These are phyloP conservation scores for Drusus annulatus DNA, from an alignment of 1,140 invertebrate genomes.

Conservation along the genomic window DNA sequence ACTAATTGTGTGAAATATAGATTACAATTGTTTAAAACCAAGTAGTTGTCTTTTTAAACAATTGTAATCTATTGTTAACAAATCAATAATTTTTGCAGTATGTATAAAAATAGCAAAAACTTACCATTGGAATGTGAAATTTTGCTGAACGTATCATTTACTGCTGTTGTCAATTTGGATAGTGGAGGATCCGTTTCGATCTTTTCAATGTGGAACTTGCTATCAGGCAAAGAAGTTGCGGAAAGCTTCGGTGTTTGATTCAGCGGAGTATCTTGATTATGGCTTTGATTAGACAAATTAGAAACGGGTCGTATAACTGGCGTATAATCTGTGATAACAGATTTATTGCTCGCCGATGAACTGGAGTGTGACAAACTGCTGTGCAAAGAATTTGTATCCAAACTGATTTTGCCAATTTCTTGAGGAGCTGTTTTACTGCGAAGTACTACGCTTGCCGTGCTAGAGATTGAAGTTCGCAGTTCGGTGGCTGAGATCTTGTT, in stretches of 20 bases:
- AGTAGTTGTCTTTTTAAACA: too few relatives aligned
- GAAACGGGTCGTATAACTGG: conserved; percentile 14
- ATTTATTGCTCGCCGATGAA: conserved; percentile 16
- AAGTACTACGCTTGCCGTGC: conserved; percentile 51
- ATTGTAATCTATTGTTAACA: too few relatives aligned
- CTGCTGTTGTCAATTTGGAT: neutral
- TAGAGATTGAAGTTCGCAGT: conserved; percentile 54
- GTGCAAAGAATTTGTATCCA: neutral
- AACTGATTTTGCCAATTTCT: neutral
- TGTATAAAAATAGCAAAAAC: conserved; percentile 1
- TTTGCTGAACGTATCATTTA: neutral
- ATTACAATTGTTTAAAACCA: too few relatives aligned
- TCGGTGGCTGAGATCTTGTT: conserved; percentile 58
- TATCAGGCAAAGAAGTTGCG: conserved; percentile 39
- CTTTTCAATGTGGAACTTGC: conserved; percentile 5
- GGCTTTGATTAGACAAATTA: conserved; percentile 35
- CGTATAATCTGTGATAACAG: neutral
- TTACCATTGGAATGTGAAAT: conserved; percentile 26
- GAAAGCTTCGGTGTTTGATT: neutral
- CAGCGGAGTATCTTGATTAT: conserved; percentile 9
- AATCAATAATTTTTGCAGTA: too few relatives aligned
- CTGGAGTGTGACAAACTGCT: conserved; percentile 41
- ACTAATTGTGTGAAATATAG: too few relatives aligned
- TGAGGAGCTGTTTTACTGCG: conserved; percentile 55
- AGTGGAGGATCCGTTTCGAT: neutral